These are phyloP conservation scores for Candidula unifasciata DNA, from an alignment of 2,888 invertebrate genomes.

Conservation along the genomic window DNA sequence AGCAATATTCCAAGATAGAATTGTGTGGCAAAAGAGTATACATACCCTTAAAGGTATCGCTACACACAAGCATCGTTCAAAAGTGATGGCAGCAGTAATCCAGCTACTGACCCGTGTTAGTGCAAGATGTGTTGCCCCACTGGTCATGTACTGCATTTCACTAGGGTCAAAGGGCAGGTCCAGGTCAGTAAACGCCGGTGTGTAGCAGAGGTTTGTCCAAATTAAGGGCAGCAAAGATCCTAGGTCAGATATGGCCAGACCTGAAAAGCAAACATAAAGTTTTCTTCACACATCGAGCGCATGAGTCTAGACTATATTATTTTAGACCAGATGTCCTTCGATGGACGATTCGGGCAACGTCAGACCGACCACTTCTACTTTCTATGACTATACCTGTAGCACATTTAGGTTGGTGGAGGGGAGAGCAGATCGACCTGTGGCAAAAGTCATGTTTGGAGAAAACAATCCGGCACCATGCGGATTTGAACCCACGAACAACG, in stretches of 20 bases:
- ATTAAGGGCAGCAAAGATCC: neutral
- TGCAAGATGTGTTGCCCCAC: neutral
- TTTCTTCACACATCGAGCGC: too few species aligned
- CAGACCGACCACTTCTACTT: too few species aligned
- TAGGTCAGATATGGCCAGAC: slow-evolving; percentile 1
- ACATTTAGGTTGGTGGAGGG: too few species aligned
- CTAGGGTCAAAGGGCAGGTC: slow-evolving; percentile 11
- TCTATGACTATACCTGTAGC: too few species aligned
- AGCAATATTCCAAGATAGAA: too few species aligned
- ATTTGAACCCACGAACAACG: too few species aligned
- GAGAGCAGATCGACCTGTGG: too few species aligned
- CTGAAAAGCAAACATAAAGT: neutral
- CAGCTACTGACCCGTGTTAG: neutral
- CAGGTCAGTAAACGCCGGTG: neutral
- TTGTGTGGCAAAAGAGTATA: neutral
- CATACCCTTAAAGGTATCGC: neutral
- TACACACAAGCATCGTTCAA: slow-evolving; percentile 4
- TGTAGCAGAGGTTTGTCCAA: neutral
- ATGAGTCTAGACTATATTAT: too few species aligned
- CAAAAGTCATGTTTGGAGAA: too few species aligned
- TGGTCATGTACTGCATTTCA: neutral
- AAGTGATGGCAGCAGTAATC: neutral
- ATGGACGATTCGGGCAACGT: too few species aligned
- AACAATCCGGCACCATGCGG: too few species aligned
- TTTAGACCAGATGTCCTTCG: too few species aligned